Conservation (phyloP, 2,113 vertebrate genomes). For the Zeus faber region DNA sequence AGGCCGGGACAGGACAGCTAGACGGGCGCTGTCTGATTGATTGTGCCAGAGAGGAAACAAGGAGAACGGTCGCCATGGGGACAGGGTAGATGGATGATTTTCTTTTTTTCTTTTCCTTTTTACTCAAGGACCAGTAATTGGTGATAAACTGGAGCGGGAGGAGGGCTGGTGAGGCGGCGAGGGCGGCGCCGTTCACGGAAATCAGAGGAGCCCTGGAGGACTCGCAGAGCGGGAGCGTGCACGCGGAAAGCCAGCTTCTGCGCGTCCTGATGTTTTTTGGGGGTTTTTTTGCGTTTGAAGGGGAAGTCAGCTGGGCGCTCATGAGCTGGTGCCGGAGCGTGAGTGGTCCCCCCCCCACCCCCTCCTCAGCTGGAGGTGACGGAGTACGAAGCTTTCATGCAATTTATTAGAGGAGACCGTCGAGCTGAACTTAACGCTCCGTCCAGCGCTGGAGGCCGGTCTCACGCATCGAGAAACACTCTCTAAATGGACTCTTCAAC, state of each 20-base stretch:
- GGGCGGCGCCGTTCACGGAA: slow-evolving; percentile 22
- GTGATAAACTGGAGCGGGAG: slow-evolving; percentile 49
- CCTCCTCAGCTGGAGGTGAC: slow-evolving; percentile 44
- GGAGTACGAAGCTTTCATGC: slow-evolving; percentile 45
- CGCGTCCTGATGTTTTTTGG: not conserved
- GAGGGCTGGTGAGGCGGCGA: slow-evolving; percentile 30
- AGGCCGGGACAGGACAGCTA: slow-evolving; percentile 28
- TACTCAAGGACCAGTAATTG: slow-evolving; percentile 55
- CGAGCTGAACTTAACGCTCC: slow-evolving; percentile 22
- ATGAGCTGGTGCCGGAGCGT: too few relatives aligned
- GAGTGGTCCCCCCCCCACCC: not conserved
- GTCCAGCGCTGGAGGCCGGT: slow-evolving; percentile 15
- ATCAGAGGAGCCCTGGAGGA: slow-evolving; percentile 29
- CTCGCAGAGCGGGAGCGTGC: slow-evolving; percentile 6
- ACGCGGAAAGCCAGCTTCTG: not conserved
- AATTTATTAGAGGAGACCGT: slow-evolving; percentile 38
- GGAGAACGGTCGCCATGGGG: slow-evolving; percentile 59
- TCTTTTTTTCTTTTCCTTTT: too few relatives aligned
- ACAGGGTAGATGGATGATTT: too few relatives aligned
- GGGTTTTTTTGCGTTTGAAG: too few relatives aligned
- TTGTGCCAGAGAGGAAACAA: slow-evolving; percentile 33
- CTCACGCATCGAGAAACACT: slow-evolving; percentile 4
- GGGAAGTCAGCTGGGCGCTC: too few relatives aligned
- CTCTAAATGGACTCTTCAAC: not conserved
- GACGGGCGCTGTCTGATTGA: slow-evolving; percentile 46